These are phyloP conservation scores for Tetraodon nigroviridis DNA, from an alignment of 2,113 vertebrate genomes.

Conservation along the genomic window DNA sequence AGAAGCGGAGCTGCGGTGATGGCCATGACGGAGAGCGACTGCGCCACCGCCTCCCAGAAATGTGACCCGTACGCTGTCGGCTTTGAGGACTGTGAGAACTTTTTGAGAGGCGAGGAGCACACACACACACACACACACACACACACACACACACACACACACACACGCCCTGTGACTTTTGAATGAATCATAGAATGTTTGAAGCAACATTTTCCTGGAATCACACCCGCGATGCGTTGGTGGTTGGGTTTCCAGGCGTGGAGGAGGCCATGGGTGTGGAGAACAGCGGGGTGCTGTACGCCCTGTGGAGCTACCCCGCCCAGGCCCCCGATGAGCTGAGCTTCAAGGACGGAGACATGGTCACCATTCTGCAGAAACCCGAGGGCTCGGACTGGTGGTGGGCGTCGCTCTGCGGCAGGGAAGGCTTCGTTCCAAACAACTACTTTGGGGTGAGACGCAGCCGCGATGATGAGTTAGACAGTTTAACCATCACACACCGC, in stretches of 20 bases:
- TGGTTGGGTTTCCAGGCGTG: slow-evolving; percentile 65
- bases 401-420: slow-evolving; percentile 82
- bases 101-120: slow-evolving; percentile 76
- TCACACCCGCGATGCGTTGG: too few species aligned
- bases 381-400: slow-evolving; percentile 86
- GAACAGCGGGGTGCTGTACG: slow-evolving; percentile 83
- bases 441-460: slow-evolving; percentile 83
- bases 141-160: not conserved
- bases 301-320: slow-evolving; percentile 84
- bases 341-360: slow-evolving; percentile 84
- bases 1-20: slow-evolving; percentile 83
- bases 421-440: slow-evolving; percentile 87
- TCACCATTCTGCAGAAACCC: slow-evolving; percentile 83
- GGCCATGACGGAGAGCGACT: slow-evolving; percentile 82
- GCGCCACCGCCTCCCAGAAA: slow-evolving; percentile 82
- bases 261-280: slow-evolving; percentile 84
- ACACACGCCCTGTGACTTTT: not conserved
- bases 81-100: slow-evolving; percentile 80
- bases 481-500: not conserved
- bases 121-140: not conserved
- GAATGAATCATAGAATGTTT: slow-evolving; percentile 8
- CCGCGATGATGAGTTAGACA: not conserved
- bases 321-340: slow-evolving; percentile 83
- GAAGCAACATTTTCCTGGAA: too few species aligned
- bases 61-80: slow-evolving; percentile 83